Percentiles rank a stretch among this genome's conserved stretches.
These are phyloP conservation scores for Halyomorpha halys DNA, from an alignment of 1,140 invertebrate species.

Conservation along the genomic window DNA sequence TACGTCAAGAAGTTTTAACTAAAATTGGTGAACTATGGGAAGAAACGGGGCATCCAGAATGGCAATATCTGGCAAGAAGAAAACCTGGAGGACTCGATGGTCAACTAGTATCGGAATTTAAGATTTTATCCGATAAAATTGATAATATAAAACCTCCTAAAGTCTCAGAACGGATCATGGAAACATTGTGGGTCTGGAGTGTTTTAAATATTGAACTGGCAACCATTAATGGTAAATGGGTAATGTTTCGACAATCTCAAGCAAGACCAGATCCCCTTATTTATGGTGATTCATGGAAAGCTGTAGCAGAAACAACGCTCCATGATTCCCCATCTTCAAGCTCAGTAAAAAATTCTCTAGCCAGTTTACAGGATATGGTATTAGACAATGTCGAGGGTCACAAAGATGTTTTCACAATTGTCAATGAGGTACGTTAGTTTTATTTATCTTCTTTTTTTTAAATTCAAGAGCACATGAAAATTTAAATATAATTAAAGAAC, in stretches of 20 bases:
- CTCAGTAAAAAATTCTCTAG: conserved; percentile 40
- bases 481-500: too few relatives aligned
- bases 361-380: conserved; percentile 42
- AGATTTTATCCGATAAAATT: background rate
- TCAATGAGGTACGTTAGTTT: background rate
- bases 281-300: conserved; percentile 45
- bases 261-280: conserved; percentile 35
- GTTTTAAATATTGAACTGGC: conserved; percentile 42
- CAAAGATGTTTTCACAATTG: conserved; percentile 20
- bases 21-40: conserved; percentile 45
- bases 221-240: conserved; percentile 47
- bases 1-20: background rate
- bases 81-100: conserved; percentile 36
- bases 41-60: conserved; percentile 44
- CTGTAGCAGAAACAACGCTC: conserved; percentile 50
- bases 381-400: conserved; percentile 33
- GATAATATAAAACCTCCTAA: background rate
- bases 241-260: conserved; percentile 46
- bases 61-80: conserved; percentile 35
- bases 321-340: conserved; percentile 39
- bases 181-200: conserved; percentile 46
- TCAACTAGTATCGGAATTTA: conserved; percentile 44
- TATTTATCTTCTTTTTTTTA: too few relatives aligned
- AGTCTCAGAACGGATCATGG: conserved; percentile 33
- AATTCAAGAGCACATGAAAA: too few relatives aligned